Evolutionary conservation across 2,113 vertebrate genomes (phyloP).

Genomic region (Platysternon megacephalum): DNA sequence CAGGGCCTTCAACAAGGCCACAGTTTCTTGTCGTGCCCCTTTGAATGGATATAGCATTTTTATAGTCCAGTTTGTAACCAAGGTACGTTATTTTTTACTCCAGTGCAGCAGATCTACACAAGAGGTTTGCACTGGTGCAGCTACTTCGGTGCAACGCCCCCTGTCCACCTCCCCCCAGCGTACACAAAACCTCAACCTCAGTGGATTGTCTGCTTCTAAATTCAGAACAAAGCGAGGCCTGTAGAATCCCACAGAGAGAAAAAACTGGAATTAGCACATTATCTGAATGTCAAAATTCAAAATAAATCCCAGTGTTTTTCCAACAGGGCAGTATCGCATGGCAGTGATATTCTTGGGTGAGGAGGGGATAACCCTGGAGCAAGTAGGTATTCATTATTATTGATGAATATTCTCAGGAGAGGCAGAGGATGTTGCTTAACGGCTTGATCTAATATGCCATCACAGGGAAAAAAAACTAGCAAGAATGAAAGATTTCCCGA

Average conservation of each 20-base stretch:
- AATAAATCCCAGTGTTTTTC: slow-evolving; percentile 17
- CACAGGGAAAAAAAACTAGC: slow-evolving; percentile 15
- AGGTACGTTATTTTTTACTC: neutral
- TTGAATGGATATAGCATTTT: fast-evolving
- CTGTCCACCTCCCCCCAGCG: neutral
- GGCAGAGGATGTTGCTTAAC: slow-evolving; percentile 62
- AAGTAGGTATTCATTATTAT: slow-evolving; percentile 54
- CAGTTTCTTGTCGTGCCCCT: neutral
- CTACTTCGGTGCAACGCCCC: slow-evolving; percentile 16
- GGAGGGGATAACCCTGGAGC: slow-evolving; percentile 38
- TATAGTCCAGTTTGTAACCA: neutral
- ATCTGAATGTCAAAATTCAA: slow-evolving; percentile 36
- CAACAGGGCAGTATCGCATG: neutral
- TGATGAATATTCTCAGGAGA: slow-evolving; percentile 68
- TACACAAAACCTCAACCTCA: slow-evolving; percentile 18
- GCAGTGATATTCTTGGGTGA: slow-evolving; percentile 24
- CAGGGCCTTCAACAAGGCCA: neutral
- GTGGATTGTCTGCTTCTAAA: neutral
- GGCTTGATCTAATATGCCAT: slow-evolving; percentile 58
- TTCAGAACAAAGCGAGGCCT: slow-evolving; percentile 13
- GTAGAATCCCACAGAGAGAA: neutral
- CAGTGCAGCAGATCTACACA: fast-evolving
- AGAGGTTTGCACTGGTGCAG: neutral
- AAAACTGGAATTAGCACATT: neutral
- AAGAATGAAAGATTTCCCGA: slow-evolving; percentile 41